Evolutionary conservation across 2,113 vertebrate species (phyloP), one percentile per base, ranked within the genome.

Genomic region (Lepisosteus osseus): DNA sequence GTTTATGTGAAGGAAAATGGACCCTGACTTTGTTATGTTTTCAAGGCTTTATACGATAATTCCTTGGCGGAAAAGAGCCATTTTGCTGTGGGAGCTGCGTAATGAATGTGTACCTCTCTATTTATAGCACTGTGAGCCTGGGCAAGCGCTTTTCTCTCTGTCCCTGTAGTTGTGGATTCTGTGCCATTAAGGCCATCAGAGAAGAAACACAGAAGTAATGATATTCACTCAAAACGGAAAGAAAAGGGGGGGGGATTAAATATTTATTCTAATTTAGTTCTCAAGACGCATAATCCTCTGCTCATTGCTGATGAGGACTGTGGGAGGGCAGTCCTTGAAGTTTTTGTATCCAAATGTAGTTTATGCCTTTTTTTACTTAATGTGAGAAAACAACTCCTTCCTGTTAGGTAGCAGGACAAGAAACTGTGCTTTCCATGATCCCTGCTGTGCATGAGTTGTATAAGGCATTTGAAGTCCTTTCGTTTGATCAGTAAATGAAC

Each of bases 101-200:
- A 85, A 89, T 88, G 87, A 86, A 86, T 82, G 77, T 73, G 71
- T 76, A 79, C 74, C 64, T 74, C 73, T 55, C 84, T 87, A 86
- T 88, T 87, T 85, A 77, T 89, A 87, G 86, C 72, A 42, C 61
- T 56, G 64, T 11, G 41, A 29, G 62, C 2, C 44, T 63, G 71
- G 54, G 51, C 67, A 7, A 6, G 45, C 6, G 45, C 69, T 8
- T 29, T 15, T 56, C 56, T 42, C 7, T 7, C n/a, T 6, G 7
- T 15, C n/a, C 47, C 55, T 42, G 54, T 55, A 8, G 56, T 56
- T 67, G 56, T 9, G 54, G n/a, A n/a, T 47, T 42, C 61, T 61
- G 47, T 73, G 56, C 65, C 42, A 73, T 9, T 40, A 68, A 43
- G 56, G 54, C 45, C 9, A 54, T 17, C n/a, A 59, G 17, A 51